Conservation (phyloP, 2,113 vertebrate genomes). For the Suricata suricatta region DNA sequence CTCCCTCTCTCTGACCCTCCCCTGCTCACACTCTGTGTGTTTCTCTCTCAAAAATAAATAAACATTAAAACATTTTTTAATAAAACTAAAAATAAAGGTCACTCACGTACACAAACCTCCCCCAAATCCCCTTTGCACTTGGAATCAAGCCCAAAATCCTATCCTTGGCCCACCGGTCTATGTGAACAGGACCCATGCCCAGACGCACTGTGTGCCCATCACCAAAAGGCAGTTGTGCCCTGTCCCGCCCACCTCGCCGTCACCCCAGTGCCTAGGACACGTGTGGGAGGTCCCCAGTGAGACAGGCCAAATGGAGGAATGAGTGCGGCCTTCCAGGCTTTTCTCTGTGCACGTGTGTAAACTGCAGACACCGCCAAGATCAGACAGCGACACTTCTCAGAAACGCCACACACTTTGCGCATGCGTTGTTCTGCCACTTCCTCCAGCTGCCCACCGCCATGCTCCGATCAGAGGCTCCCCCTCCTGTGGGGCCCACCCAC, state of each 20-base stretch:
- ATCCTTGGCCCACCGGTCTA: fast-evolving
- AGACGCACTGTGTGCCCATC: fast-evolving
- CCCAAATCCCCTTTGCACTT: fast-evolving
- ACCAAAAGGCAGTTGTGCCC: fast-evolving
- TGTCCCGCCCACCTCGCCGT: too few relatives aligned
- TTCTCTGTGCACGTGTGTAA: background rate
- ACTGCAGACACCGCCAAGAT: too few relatives aligned
- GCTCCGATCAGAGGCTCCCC: background rate
- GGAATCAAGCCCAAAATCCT: background rate
- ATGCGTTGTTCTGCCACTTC: background rate
- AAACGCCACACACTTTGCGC: background rate
- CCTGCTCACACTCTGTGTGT: too few relatives aligned
- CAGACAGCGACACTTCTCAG: background rate
- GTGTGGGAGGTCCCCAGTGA: background rate
- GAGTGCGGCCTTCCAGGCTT: background rate
- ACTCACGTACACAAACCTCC: fast-evolving
- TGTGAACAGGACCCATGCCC: fast-evolving
- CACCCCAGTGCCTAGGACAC: background rate
- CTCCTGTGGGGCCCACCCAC: fast-evolving
- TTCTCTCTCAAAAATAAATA: too few relatives aligned
- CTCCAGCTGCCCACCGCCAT: background rate
- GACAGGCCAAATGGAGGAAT: fast-evolving
- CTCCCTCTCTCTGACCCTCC: too few relatives aligned
- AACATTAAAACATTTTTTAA: too few relatives aligned
- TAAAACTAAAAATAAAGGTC: too few relatives aligned